Base-by-base conservation (phyloP, 92 coral and sea anemone genomes). In the Porites divaricata region DNA sequence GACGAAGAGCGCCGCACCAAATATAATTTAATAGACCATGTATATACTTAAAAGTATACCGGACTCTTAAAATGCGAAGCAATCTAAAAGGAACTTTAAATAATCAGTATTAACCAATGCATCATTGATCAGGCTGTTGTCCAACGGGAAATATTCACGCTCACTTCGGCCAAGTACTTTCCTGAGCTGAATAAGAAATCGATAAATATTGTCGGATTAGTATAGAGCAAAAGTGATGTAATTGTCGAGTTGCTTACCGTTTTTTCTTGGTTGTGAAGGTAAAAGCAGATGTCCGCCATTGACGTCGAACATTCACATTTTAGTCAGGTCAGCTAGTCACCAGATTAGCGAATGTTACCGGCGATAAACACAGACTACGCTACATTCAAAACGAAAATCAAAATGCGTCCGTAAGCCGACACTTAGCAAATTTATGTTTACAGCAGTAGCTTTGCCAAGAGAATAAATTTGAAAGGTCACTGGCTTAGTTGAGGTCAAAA, bases 401-500 rank as follows among this genome's bases (percentile, higher is more conserved):
- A 35, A 35, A 35, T 35, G 45, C 4, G 45, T 6, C 45, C 4
- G 45, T 35, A 35, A 54, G 16, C 3, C 16, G 59, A 54, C 59
- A 54, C 45, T 35, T 3, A 35, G 45, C 45, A 35, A 35, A 35
- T 54, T 54, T 54, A 54, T 54, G 16, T 54, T 54, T 15, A 54
- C 59, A 54, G 59, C 17, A 54, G 14, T 2, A 15, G 9, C 52
- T 69, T 52, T 8, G 77, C 62, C 13, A 19, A n/a, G 6, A 4
- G 77, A 61, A 74, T 74, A 53, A 74, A 74, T 74, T 74, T 48
- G 1, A 12, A 74, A 50, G 78, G 63, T 74, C 78, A 23, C 63
- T 74, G 49, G 45, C 45, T 35, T 35, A 56, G 22, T n/a, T 2
- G 0, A 51, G 78, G 78, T 74, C 78, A 74, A 54, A 52, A 23